These are phyloP conservation scores for Synanthedon vespiformis DNA, from an alignment of 2,888 invertebrate genomes.

Conservation along the genomic window DNA sequence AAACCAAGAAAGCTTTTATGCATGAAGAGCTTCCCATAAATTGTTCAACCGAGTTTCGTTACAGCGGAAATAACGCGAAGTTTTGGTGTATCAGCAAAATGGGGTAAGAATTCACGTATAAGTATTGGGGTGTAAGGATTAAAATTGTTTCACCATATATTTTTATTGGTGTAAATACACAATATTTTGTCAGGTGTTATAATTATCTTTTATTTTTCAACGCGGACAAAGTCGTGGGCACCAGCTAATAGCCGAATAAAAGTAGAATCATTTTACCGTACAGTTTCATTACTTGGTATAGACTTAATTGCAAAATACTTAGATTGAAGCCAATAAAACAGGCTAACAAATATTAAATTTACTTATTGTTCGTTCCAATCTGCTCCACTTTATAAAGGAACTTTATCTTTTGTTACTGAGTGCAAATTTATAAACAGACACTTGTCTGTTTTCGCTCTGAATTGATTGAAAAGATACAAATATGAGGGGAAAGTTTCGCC, in stretches of 20 bases:
- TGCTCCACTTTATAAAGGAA: background rate
- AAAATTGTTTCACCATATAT: background rate
- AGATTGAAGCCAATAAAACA: too few relatives aligned
- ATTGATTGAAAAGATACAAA: slow-evolving; percentile 42
- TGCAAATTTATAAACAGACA: slow-evolving; percentile 10
- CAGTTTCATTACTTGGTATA: too few relatives aligned
- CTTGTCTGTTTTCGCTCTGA: slow-evolving; percentile 10
- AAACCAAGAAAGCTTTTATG: background rate
- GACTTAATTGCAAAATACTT: too few relatives aligned
- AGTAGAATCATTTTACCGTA: too few relatives aligned
- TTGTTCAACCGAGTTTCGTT: background rate
- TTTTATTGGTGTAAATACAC: too few relatives aligned
- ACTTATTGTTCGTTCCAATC: too few relatives aligned
- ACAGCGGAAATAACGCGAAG: slow-evolving; percentile 1
- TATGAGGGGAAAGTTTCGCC: slow-evolving; percentile 25
- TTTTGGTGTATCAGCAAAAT: slow-evolving; percentile 1
- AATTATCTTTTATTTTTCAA: too few relatives aligned
- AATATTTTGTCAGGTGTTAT: too few relatives aligned
- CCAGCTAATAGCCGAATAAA: too few relatives aligned
- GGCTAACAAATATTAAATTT: too few relatives aligned
- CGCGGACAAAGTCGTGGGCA: too few relatives aligned
- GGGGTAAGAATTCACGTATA: background rate
- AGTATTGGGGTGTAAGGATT: background rate
- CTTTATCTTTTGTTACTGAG: background rate
- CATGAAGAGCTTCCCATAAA: background rate